A percentile compares a stretch with the other conserved stretches of the same genome.
These are phyloP conservation scores for Anorthoa munda DNA, from an alignment of 2,888 invertebrate species.

Conservation along the genomic window DNA sequence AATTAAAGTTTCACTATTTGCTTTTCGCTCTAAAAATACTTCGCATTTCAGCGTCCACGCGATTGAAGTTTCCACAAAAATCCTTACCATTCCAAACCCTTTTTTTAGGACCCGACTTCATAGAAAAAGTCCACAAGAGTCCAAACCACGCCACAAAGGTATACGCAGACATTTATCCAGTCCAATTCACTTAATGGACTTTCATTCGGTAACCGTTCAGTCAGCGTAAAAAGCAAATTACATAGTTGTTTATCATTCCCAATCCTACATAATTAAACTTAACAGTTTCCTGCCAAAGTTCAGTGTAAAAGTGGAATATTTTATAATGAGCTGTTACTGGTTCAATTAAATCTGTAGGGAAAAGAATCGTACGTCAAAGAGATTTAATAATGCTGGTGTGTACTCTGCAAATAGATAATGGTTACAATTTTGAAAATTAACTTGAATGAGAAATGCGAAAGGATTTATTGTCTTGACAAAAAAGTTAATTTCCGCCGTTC, in stretches of 20 bases:
- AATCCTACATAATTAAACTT: constrained; percentile 72
- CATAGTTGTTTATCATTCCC: constrained; percentile 70
- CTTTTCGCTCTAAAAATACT: constrained; percentile 6
- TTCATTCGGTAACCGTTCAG: constrained; percentile 60
- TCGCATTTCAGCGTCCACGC: constrained; percentile 5
- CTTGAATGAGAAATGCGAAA: constrained; percentile 44
- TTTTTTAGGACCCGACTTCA: constrained; percentile 38
- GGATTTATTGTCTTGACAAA: constrained; percentile 52
- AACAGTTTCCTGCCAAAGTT: constrained; percentile 65
- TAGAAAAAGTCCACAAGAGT: constrained; percentile 50
- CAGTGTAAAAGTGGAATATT: constrained; percentile 51
- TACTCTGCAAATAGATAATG: constrained; percentile 55
- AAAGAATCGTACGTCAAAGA: constrained; percentile 58
- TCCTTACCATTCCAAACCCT: constrained; percentile 26
- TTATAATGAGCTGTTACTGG: constrained; percentile 58
- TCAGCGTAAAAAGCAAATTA: constrained; percentile 68
- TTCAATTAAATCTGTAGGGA: constrained; percentile 55
- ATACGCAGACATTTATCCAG: constrained; percentile 59
- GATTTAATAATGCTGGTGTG: constrained; percentile 61
- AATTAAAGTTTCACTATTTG: background rate
- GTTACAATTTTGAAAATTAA: constrained; percentile 61
- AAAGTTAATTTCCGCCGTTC: constrained; percentile 41
- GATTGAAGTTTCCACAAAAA: constrained; percentile 13
- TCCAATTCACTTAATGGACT: constrained; percentile 68
- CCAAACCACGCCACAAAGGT: constrained; percentile 49